Evolutionary conservation across 2,888 invertebrate genomes (phyloP), one percentile per base, ranked within the genome.

Genomic region (Euphydryas editha): DNA sequence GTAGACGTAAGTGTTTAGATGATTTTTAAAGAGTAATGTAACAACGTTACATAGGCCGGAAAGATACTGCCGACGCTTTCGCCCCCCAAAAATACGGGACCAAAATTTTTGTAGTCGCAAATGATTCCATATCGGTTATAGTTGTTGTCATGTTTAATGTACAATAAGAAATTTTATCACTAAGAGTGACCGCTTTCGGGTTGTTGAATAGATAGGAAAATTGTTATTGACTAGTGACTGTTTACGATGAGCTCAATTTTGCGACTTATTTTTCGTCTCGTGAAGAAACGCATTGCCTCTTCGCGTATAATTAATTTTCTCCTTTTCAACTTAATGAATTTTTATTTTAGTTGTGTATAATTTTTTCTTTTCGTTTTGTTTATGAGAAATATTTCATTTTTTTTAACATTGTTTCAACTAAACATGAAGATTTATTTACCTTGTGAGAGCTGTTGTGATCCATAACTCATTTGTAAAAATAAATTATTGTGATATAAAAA

Each of bases 401-500:
- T 47, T 24, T 24, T 87, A 86, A 84, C 83, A 76, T 78, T 80
- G 78, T 81, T 76, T 82, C 79, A 83, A 86, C 82, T 86, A 75
- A 85, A 84, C 83, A 82, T 78, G 82, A 84, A 80, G 79, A 82
- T 82, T 80, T 77, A 58, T 73, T 82, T 82, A 81, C 85, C 80
- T 86, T 86, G 85, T 87, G 85, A 86, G 85, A 89, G 84, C 86
- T 89, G 87, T 89, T 89, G 89, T 90, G 90, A 90, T 86, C 86
- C 85, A 84, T 89, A 85, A 88, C 86, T 89, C 87, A 87, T 89
- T 92, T 92, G 92, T 93, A 91, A 91, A 90, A 93, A 93, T 93
- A 92, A 93, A 93, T 93, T 93, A 93, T 93, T 93, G 93, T 92
- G 93, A 93, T 93, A 93, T 83, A 92, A 86, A 78, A 77, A 68